Conservation (phyloP, 2,113 vertebrate species). For the Ctenodactylus gundi region DNA sequence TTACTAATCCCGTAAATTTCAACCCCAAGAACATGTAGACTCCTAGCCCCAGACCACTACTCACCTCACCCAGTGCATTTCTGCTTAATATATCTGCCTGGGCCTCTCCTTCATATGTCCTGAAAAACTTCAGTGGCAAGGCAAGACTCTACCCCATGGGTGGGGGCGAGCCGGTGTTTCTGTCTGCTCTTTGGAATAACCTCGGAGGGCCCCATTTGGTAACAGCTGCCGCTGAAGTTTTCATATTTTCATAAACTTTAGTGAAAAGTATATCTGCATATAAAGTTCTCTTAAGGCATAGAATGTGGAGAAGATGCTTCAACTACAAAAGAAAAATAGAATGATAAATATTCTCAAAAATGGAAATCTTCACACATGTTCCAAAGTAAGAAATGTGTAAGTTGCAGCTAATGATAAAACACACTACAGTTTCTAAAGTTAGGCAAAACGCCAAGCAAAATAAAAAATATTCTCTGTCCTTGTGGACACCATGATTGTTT, state of each 20-base stretch:
- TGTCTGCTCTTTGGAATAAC: neutral
- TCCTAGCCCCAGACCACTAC: neutral
- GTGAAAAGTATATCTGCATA: neutral
- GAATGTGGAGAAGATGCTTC: neutral
- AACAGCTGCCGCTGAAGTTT: neutral
- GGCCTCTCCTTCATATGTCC: neutral
- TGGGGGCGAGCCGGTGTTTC: neutral
- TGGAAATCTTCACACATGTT: constrained; percentile 15
- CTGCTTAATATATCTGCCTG: neutral
- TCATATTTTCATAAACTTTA: neutral
- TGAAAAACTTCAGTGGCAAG: neutral
- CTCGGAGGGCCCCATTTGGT: neutral
- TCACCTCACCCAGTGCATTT: neutral
- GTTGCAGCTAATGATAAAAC: neutral
- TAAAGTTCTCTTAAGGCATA: neutral
- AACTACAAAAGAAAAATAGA: neutral
- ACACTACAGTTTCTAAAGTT: neutral
- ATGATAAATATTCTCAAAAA: neutral
- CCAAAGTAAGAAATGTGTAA: neutral
- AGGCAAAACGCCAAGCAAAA: constrained; percentile 5
- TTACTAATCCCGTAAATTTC: neutral
- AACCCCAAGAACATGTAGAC: neutral
- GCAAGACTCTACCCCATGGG: neutral
- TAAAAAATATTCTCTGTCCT: neutral
- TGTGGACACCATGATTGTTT: neutral